phyloP scores from a whole-genome alignment of 2,113 vertebrate species.

The Acrocephalus kingi region DNA sequence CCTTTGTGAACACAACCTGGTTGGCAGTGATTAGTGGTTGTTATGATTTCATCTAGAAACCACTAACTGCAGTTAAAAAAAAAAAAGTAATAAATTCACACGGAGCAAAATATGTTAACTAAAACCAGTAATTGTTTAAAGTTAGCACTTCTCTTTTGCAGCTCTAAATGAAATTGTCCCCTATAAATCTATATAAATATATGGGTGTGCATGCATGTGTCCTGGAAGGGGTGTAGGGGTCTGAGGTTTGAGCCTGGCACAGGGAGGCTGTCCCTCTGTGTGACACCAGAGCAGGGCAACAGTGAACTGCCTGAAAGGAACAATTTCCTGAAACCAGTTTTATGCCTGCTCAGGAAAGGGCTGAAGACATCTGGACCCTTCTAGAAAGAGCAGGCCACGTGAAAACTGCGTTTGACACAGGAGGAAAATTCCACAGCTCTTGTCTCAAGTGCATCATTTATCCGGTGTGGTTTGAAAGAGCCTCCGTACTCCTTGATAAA shows the following conservation, averaged over 20 bases:
- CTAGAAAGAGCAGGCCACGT: background rate
- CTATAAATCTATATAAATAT: rapidly evolving
- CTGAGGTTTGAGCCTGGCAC: background rate
- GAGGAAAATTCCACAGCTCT: background rate
- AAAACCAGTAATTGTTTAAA: background rate
- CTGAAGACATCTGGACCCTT: background rate
- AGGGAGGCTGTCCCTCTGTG: background rate
- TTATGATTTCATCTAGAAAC: background rate
- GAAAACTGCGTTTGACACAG: background rate
- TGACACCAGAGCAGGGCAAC: background rate
- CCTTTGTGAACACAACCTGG: conserved; percentile 12
- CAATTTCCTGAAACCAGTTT: background rate
- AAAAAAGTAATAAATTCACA: background rate
- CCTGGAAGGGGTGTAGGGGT: background rate
- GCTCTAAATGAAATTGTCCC: background rate
- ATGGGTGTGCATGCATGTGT: rapidly evolving
- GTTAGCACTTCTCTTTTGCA: background rate
- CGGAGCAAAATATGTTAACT: background rate
- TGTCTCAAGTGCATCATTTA: background rate
- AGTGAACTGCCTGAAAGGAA: background rate
- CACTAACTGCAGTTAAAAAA: background rate
- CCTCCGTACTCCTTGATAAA: background rate
- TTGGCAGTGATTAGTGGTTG: background rate
- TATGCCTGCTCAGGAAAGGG: background rate
- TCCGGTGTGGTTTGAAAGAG: background rate